Evolutionary conservation across 37 sponge, comb jelly and placozoan genomes (phyloP).

Genomic region (Mnemiopsis leidyi): DNA sequence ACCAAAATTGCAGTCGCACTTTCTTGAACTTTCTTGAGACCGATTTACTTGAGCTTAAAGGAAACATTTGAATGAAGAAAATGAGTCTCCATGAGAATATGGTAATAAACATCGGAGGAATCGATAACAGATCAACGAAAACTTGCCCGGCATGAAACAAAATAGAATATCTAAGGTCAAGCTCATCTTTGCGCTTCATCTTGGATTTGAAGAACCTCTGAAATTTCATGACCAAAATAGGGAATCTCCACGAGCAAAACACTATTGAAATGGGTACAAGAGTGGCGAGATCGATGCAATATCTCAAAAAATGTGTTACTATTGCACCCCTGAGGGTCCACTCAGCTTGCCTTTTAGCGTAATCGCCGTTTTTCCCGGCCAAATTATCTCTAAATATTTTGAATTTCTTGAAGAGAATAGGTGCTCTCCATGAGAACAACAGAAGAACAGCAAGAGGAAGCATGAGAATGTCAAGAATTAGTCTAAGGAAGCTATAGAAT

Average conservation of each 20-base stretch:
- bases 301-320: slow-evolving; percentile 11
- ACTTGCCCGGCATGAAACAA: slow-evolving; percentile 46
- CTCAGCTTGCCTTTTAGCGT: not conserved
- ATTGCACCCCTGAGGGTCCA: not conserved
- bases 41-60: not conserved
- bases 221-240: slow-evolving; percentile 25
- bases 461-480: slow-evolving; percentile 37
- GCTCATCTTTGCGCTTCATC: not conserved
- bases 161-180: not conserved
- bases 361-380: not conserved
- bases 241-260: slow-evolving; percentile 52
- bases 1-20: slow-evolving; percentile 34
- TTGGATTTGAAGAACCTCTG: not conserved
- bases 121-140: not conserved
- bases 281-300: slow-evolving; percentile 25
- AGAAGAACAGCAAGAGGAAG: not conserved
- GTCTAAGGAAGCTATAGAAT: slow-evolving; percentile 23
- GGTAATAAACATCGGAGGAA: slow-evolving; percentile 36
- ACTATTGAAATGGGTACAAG: slow-evolving; percentile 27
- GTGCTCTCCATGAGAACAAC: slow-evolving; percentile 37
- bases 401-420: slow-evolving; percentile 40
- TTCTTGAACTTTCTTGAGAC: slow-evolving; percentile 44
- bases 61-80: slow-evolving; percentile 30
- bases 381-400: not conserved
- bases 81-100: slow-evolving; percentile 23